Evolutionary conservation across 2,888 invertebrate genomes (phyloP).

Genomic region (Rhodophaea formosa): DNA sequence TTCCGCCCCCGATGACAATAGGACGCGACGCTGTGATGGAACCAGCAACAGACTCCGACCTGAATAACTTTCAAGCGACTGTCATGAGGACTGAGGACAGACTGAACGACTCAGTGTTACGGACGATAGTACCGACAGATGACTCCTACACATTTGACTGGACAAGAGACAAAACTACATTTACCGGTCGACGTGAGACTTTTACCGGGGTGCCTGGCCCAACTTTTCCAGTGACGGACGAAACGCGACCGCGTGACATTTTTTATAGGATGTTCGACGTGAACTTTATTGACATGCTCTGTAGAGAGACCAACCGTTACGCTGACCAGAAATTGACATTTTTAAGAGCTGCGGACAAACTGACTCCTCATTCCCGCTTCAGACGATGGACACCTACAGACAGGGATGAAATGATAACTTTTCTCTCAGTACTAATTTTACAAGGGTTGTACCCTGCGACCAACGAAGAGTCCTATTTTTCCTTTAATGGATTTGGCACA

Average conservation of each 20-base stretch:
- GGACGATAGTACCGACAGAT: slow-evolving; percentile 6
- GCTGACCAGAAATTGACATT: slow-evolving; percentile 12
- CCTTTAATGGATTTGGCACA: background rate
- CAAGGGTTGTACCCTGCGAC: slow-evolving; percentile 5
- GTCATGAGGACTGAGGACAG: too few relatives aligned
- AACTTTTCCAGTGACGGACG: slow-evolving; percentile 28
- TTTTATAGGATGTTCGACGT: slow-evolving; percentile 27
- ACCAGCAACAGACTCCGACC: too few relatives aligned
- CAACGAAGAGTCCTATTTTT: slow-evolving; percentile 2
- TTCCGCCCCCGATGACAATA: too few relatives aligned
- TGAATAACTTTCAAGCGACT: too few relatives aligned
- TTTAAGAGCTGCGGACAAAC: slow-evolving; percentile 11
- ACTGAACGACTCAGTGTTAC: too few relatives aligned
- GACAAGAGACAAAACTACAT: slow-evolving; percentile 26
- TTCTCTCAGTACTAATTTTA: slow-evolving; percentile 10
- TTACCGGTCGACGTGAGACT: slow-evolving; percentile 24
- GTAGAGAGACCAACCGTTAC: slow-evolving; percentile 26
- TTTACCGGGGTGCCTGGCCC: slow-evolving; percentile 31
- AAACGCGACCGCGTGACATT: slow-evolving; percentile 21
- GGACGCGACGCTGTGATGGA: too few relatives aligned
- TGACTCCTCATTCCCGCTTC: too few relatives aligned
- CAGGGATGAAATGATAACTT: too few relatives aligned
- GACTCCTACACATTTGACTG: slow-evolving; percentile 26
- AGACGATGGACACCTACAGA: slow-evolving; percentile 18
- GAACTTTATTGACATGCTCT: slow-evolving; percentile 29